These are phyloP conservation scores for Mamestra brassicae DNA, from an alignment of 2,888 invertebrate genomes.

Conservation along the genomic window DNA sequence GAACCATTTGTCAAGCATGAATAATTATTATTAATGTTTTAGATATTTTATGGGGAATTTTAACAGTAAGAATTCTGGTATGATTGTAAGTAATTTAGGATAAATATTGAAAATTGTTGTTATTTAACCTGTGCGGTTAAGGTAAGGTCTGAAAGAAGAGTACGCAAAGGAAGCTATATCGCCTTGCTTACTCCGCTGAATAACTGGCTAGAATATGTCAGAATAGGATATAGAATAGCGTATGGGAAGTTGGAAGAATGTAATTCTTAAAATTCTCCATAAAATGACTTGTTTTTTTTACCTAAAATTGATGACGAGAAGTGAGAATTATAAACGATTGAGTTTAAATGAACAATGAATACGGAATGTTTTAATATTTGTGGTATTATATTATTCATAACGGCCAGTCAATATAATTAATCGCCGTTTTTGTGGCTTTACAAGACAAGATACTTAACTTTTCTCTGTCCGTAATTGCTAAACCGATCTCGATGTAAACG, in stretches of 20 bases:
- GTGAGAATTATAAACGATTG: constrained; percentile 27
- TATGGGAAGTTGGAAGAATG: constrained; percentile 5
- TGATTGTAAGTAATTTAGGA: constrained; percentile 40
- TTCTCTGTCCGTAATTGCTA: constrained; percentile 59
- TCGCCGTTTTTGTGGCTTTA: constrained; percentile 5
- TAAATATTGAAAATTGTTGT: constrained; percentile 19
- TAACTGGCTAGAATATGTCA: constrained; percentile 12
- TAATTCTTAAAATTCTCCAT: constrained; percentile 32
- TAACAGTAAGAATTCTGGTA: constrained; percentile 17
- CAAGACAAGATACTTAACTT: constrained; percentile 40
- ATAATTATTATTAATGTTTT: background rate
- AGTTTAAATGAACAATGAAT: background rate
- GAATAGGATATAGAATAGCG: constrained; percentile 20
- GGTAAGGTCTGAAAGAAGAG: constrained; percentile 11
- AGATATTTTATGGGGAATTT: constrained; percentile 44
- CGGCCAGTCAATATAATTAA: constrained; percentile 15
- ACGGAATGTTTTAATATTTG: constrained; percentile 8
- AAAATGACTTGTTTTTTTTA: constrained; percentile 11
- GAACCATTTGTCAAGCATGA: background rate
- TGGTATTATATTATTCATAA: constrained; percentile 10
- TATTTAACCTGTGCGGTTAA: constrained; percentile 22
- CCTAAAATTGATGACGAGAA: constrained; percentile 14
- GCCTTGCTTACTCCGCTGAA: constrained; percentile 25
- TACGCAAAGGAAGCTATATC: constrained; percentile 2
- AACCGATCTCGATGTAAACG: constrained; percentile 49